These are phyloP conservation scores for Gymnocheta viridis DNA, from an alignment of 2,888 invertebrate genomes.

Conservation along the genomic window DNA sequence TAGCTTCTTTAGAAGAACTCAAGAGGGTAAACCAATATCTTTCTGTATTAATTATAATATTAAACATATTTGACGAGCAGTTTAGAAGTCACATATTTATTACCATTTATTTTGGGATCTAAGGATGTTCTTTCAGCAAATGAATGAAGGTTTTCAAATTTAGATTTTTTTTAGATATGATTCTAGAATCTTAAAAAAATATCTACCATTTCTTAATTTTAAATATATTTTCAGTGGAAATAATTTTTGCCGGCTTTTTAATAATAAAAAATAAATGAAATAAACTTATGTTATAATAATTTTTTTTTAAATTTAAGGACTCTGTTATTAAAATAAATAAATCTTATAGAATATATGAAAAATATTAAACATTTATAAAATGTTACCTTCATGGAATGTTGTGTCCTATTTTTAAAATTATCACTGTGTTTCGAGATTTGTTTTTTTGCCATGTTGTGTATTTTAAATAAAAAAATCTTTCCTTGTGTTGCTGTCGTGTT, in stretches of 20 bases:
- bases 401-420: conserved; percentile 56
- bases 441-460: conserved; percentile 31
- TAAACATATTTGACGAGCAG: too few relatives aligned
- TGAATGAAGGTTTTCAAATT: too few relatives aligned
- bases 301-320: neutral
- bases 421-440: conserved; percentile 66
- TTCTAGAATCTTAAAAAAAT: too few relatives aligned
- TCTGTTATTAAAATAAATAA: conserved; percentile 53
- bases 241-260: conserved; percentile 8
- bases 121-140: too few relatives aligned
- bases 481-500: conserved; percentile 3
- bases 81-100: too few relatives aligned
- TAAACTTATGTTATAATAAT: neutral
- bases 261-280: neutral
- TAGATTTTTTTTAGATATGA: too few relatives aligned
- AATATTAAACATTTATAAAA: conserved; percentile 78
- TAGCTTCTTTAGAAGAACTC: too few relatives aligned
- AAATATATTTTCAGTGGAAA: neutral
- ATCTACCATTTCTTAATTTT: neutral
- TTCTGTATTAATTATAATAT: too few relatives aligned
- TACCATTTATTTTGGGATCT: too few relatives aligned
- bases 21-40: too few relatives aligned
- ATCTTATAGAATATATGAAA: conserved; percentile 36
- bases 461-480: conserved; percentile 21
- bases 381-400: conserved; percentile 72